Percentiles rank a stretch among this genome's conserved stretches.
These are phyloP conservation scores for Limosa lapponica DNA, from an alignment of 2,797 vertebrate genomes.

Conservation along the genomic window DNA sequence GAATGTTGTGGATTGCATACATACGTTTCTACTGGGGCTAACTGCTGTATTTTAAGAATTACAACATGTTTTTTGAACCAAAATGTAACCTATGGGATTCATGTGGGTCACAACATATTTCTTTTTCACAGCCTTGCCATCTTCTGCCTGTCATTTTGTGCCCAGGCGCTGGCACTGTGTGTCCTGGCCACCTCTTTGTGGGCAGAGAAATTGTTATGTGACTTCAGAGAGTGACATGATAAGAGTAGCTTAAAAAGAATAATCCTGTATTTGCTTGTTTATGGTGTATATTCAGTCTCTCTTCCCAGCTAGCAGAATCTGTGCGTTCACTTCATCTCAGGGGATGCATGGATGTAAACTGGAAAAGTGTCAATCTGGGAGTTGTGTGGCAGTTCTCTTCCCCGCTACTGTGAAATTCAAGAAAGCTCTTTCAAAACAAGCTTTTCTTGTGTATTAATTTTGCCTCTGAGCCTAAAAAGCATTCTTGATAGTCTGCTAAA, in stretches of 20 bases:
- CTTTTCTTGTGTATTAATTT: background rate
- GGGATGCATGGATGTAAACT: background rate
- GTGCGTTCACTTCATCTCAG: background rate
- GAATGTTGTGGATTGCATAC: background rate
- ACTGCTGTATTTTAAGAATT: background rate
- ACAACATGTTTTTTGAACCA: background rate
- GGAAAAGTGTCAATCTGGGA: background rate
- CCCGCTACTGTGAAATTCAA: background rate
- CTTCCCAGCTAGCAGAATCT: background rate
- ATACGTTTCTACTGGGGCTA: background rate
- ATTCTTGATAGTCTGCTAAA: background rate
- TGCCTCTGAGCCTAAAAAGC: background rate
- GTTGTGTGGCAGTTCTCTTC: background rate
- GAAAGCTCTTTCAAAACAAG: background rate
- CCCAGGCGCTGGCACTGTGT: background rate
- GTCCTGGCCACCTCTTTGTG: background rate
- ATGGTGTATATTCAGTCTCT: background rate
- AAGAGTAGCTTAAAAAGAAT: background rate
- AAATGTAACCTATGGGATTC: background rate
- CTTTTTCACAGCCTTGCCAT: background rate
- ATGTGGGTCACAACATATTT: background rate
- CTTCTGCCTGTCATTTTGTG: background rate
- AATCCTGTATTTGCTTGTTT: background rate
- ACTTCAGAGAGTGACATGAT: background rate
- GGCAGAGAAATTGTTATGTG: rapidly evolving